These are phyloP conservation scores for Timandra comae DNA, from an alignment of 2,888 invertebrate species.

Conservation along the genomic window DNA sequence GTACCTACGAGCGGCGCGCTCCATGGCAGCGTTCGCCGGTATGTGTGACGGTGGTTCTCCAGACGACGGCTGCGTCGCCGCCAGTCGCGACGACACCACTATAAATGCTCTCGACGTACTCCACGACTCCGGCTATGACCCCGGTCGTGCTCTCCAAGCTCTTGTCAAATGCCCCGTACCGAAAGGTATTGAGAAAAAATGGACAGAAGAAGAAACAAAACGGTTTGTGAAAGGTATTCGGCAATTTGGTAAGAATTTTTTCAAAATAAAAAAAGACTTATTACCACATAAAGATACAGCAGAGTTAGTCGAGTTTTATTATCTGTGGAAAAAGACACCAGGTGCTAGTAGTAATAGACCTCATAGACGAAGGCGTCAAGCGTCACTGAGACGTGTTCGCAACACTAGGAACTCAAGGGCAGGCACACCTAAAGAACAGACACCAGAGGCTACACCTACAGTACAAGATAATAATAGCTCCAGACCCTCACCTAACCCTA, in stretches of 20 bases:
- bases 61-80: conserved; percentile 97
- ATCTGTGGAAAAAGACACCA: conserved; percentile 99
- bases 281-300: conserved; percentile 98
- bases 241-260: conserved; percentile 99
- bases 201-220: conserved; percentile 99
- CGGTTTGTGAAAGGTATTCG: conserved; percentile 98
- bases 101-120: conserved; percentile 97
- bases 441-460: conserved; percentile 77
- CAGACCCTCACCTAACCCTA: conserved; percentile 81
- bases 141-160: conserved; percentile 96
- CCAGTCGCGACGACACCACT: conserved; percentile 97
- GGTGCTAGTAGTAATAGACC: conserved; percentile 98
- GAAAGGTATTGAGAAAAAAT: conserved; percentile 97
- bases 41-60: conserved; percentile 99
- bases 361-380: conserved; percentile 91
- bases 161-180: conserved; percentile 98
- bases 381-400: conserved; percentile 90
- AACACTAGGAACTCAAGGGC: conserved; percentile 92
- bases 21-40: conserved; percentile 98
- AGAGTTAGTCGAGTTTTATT: conserved; percentile 98
- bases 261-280: conserved; percentile 96
- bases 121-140: conserved; percentile 97
- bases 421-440: conserved; percentile 85
- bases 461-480: conserved; percentile 70
- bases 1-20: conserved; percentile 97